Base-by-base conservation (phyloP, 2,797 vertebrate genomes). In the Sebastes wilsoni region DNA sequence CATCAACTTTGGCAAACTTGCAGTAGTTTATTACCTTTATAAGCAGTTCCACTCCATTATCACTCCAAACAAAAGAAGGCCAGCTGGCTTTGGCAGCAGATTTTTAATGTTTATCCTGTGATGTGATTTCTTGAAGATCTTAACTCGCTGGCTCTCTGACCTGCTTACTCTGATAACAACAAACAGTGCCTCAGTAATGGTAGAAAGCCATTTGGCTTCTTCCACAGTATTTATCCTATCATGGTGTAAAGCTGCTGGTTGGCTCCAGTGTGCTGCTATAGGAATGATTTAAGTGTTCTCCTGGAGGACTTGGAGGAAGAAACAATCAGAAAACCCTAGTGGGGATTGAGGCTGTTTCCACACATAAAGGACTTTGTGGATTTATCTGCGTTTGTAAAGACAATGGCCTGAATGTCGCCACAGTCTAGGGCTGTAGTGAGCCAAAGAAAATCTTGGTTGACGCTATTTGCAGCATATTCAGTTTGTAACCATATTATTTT, bases 141-240 rank as follows among this genome's bases (percentile, higher is more conserved):
- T 67, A 59, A 79, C n/a, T 32, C 4, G 6, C 42, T 74, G 32
- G 34, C 20, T 9, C 54, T 66, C 38, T 61, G 61, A 66, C 59
- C 23, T 46, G 18, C 7, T 32, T 20, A 2, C 64, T 66, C 16
- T 62, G 20, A 49, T 59, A 61, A 32, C 58, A 72, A 65, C 27
- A 79, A 64, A 58, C 36, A 42, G 22, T 14, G 28, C 42, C 25
- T 74, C 71, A 54, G 32, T 61, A 28, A 61, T 72, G 58, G 22
- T 52, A 32, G 42, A 58, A 72, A 62, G 52, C 16, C 52, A 72
- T 81, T 82, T 79, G 66, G 66, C 72, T 25, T 54, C 25, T 65
- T 58, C 18, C 14, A 12, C 52, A 49, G 28, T 70, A 12, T 76
- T 60, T 67, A 8, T 28, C 12, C 72, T 65, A n/a, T 65, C 49